Percentiles rank a stretch among this genome's conserved stretches.
These are phyloP conservation scores for Gandaritis pyraliata DNA, from an alignment of 2,888 invertebrate species.

Conservation along the genomic window DNA sequence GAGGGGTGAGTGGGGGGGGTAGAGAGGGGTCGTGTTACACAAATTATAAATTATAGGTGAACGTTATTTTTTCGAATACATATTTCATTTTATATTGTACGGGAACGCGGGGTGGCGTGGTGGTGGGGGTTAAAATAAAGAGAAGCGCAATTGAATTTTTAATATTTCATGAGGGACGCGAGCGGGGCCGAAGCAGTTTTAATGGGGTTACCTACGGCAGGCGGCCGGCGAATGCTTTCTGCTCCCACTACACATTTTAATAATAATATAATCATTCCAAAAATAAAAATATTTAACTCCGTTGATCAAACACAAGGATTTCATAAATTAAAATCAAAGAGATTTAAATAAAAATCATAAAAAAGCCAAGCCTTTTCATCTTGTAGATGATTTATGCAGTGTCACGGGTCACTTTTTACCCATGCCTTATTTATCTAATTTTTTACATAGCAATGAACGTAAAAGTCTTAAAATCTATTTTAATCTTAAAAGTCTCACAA, in stretches of 20 bases:
- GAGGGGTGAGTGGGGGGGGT: constrained; percentile 36
- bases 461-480: too few relatives aligned
- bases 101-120: constrained; percentile 69
- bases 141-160: constrained; percentile 85
- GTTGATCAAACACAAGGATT: too few relatives aligned
- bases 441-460: too few relatives aligned
- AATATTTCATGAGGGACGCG: constrained; percentile 83
- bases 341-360: too few relatives aligned
- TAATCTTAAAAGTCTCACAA: too few relatives aligned
- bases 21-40: constrained; percentile 62
- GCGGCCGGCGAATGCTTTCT: constrained; percentile 45
- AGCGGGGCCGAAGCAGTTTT: constrained; percentile 72
- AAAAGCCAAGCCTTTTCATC: too few relatives aligned
- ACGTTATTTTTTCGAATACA: constrained; percentile 82
- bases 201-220: constrained; percentile 77
- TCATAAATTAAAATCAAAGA: too few relatives aligned
- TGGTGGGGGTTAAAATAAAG: constrained; percentile 82
- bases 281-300: too few relatives aligned
- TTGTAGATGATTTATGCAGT: too few relatives aligned
- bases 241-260: constrained; percentile 20
- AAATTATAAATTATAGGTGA: constrained; percentile 82
- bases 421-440: too few relatives aligned
- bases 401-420: too few relatives aligned
- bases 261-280: background rate
- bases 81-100: constrained; percentile 83